These are phyloP conservation scores for Allolobophora icterica DNA, from an alignment of 2,888 invertebrate genomes.

Conservation along the genomic window DNA sequence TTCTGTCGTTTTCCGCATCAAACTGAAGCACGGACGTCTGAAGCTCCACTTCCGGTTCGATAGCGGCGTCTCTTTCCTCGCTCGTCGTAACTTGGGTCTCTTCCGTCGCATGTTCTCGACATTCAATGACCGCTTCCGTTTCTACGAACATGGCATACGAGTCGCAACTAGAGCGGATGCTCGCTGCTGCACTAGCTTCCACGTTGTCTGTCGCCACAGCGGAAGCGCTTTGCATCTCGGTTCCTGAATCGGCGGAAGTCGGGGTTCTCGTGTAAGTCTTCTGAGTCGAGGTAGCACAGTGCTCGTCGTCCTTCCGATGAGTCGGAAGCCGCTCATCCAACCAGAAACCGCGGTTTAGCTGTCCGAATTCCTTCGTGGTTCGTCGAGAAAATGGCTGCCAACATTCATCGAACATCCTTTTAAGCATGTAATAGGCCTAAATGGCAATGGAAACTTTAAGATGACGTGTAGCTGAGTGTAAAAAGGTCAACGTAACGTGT, in stretches of 20 bases:
- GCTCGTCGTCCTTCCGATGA: neutral
- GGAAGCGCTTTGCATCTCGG: neutral
- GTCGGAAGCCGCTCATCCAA: neutral
- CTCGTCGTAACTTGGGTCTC: neutral
- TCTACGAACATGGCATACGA: neutral
- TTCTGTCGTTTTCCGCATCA: neutral
- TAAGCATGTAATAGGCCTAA: neutral
- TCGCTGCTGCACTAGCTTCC: neutral
- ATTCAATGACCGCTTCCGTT: conserved; percentile 22
- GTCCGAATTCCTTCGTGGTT: neutral
- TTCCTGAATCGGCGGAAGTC: neutral
- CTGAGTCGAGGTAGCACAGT: neutral
- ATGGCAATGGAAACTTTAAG: neutral
- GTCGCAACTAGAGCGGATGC: neutral
- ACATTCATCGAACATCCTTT: neutral
- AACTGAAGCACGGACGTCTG: neutral
- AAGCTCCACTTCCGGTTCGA: neutral
- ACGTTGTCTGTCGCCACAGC: neutral
- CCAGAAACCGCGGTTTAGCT: neutral
- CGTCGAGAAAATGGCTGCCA: conserved; percentile 24
- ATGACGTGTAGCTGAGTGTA: no score
- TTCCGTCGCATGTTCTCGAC: neutral
- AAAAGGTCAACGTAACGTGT: no score
- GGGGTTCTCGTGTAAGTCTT: neutral
- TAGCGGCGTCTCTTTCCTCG: neutral